Percentiles rank a stretch among this genome's conserved stretches.
phyloP scores from a whole-genome alignment of 2,797 vertebrate species.

The Gorsachius magnificus region DNA sequence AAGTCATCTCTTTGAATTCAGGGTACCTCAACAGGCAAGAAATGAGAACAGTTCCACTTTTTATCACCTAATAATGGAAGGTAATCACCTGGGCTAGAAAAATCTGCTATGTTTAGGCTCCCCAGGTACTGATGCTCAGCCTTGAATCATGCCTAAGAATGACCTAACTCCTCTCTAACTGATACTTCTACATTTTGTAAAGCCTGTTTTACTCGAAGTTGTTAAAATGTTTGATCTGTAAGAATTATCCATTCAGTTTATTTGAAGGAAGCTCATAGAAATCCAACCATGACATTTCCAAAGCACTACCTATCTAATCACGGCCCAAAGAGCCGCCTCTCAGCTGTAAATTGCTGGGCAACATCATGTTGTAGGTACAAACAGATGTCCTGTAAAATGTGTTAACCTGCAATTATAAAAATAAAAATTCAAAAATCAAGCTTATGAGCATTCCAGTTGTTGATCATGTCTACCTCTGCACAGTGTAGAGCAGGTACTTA shows the following conservation, averaged over 20 bases:
- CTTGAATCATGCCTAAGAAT: background rate
- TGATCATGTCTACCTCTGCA: background rate
- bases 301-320: background rate
- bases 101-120: background rate
- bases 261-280: background rate
- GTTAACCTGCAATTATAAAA: background rate
- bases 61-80: background rate
- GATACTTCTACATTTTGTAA: background rate
- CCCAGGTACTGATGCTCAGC: background rate
- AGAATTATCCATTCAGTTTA: background rate
- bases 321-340: background rate
- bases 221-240: background rate
- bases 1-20: background rate
- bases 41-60: background rate
- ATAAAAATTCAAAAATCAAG: background rate
- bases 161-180: background rate
- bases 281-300: background rate
- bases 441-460: background rate
- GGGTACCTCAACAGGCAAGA: background rate
- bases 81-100: background rate
- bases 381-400: background rate
- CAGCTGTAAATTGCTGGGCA: background rate
- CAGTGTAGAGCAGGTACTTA: background rate
- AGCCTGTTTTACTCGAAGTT: background rate
- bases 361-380: background rate